Evolutionary conservation across 2,797 vertebrate genomes (phyloP).

Genomic region (Sebastes kiyomatsui): DNA sequence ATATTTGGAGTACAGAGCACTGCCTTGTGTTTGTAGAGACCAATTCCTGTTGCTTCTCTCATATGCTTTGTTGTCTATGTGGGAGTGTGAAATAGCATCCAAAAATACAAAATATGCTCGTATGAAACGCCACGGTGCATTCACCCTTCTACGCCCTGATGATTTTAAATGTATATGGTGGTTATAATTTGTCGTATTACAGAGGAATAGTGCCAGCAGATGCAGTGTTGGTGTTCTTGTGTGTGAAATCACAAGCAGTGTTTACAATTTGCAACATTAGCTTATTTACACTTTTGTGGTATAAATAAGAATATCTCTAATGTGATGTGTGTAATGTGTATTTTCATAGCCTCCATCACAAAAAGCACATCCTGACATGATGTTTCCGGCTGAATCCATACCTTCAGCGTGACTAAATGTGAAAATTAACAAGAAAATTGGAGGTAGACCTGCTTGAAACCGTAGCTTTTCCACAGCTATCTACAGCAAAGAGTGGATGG

Average conservation of each 20-base stretch:
- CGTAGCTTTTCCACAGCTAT: not conserved
- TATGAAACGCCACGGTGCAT: slow-evolving; percentile 16
- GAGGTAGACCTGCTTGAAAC: not conserved
- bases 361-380: not conserved
- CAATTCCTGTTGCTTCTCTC: slow-evolving; percentile 31
- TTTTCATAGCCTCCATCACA: not conserved
- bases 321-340: not conserved
- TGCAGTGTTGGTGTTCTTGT: not conserved
- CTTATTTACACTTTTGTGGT: not conserved
- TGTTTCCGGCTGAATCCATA: not conserved
- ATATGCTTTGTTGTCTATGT: slow-evolving; percentile 39
- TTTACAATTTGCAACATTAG: not conserved
- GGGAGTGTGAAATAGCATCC: slow-evolving; percentile 36
- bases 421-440: not conserved
- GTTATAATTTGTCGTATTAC: not conserved
- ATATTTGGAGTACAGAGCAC: slow-evolving; percentile 3
- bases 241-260: not conserved
- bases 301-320: not conserved
- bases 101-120: slow-evolving; percentile 30
- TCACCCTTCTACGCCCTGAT: not conserved
- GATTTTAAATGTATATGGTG: not conserved
- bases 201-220: not conserved
- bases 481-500: not conserved
- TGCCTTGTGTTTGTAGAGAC: slow-evolving; percentile 31
- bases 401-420: not conserved